These are phyloP conservation scores for Syngnathus floridae DNA, from an alignment of 2,113 vertebrate species.

Conservation along the genomic window DNA sequence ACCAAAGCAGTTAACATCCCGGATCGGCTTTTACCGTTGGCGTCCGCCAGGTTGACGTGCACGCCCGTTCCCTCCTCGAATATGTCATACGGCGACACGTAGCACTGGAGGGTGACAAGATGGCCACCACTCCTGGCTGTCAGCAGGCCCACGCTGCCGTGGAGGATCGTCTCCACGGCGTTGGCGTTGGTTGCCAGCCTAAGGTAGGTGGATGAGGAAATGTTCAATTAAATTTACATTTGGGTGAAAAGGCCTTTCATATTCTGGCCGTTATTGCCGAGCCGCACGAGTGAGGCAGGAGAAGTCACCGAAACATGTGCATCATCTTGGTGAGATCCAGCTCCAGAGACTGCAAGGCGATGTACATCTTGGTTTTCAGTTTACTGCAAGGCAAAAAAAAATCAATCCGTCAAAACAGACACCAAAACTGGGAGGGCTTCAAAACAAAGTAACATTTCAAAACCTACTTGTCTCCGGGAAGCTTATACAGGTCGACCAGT, in stretches of 20 bases:
- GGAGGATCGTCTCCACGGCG: constrained; percentile 89
- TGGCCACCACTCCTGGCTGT: constrained; percentile 90
- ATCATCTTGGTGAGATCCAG: constrained; percentile 98
- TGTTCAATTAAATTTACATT: background rate
- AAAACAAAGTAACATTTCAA: background rate
- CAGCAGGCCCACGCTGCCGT: constrained; percentile 87
- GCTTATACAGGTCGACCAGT: constrained; percentile 92
- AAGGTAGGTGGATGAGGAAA: background rate
- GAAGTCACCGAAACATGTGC: constrained; percentile 87
- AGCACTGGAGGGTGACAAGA: constrained; percentile 93
- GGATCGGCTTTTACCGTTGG: constrained; percentile 60
- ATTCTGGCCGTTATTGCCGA: no score
- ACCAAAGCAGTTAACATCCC: background rate
- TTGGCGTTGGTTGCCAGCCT: constrained; percentile 93
- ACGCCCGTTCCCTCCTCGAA: constrained; percentile 84
- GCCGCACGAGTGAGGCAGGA: background rate
- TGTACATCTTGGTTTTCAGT: constrained; percentile 97
- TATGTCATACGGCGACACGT: constrained; percentile 90
- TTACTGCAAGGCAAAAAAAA: constrained; percentile 71
- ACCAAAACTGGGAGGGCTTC: background rate
- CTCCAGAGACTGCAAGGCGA: constrained; percentile 94
- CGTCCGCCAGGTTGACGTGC: constrained; percentile 79
- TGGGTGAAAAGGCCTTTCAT: no score
- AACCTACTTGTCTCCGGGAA: constrained; percentile 94
- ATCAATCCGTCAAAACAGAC: background rate